Percentiles rank a stretch among this genome's conserved stretches.
Evolutionary conservation across 2,888 invertebrate genomes (phyloP).

Genomic region (Therioaphis trifolii): DNA sequence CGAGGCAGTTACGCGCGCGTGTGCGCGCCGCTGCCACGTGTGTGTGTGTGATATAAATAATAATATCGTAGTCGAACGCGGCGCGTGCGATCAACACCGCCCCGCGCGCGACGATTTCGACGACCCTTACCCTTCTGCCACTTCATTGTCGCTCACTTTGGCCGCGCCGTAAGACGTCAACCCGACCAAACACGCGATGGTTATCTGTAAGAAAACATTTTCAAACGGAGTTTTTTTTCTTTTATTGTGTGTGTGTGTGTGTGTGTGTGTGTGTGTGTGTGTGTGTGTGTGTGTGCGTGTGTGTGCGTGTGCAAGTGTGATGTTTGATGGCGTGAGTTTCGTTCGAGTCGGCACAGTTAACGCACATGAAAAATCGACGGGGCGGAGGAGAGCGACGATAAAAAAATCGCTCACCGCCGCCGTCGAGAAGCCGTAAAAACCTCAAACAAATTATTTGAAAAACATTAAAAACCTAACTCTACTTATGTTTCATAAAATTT

Average conservation of each 20-base stretch:
- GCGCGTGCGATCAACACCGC: background rate
- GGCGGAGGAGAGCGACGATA: background rate
- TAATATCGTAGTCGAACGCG: background rate
- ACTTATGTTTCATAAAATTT: slow-evolving; percentile 60
- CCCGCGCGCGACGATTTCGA: background rate
- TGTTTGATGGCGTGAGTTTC: too few relatives aligned
- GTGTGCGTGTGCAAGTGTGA: background rate
- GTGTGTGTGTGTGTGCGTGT: background rate
- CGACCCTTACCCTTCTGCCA: slow-evolving; percentile 63
- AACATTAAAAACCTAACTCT: slow-evolving; percentile 52
- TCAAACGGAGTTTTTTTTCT: slow-evolving; percentile 23
- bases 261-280: background rate
- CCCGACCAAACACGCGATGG: slow-evolving; percentile 51
- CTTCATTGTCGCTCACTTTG: slow-evolving; percentile 60
- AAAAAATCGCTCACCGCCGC: too few relatives aligned
- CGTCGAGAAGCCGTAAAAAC: slow-evolving; percentile 57
- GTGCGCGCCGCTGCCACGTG: background rate
- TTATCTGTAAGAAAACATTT: slow-evolving; percentile 58
- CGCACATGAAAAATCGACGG: slow-evolving; percentile 11
- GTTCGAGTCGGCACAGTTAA: background rate
- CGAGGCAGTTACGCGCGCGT: background rate
- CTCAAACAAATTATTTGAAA: slow-evolving; percentile 60
- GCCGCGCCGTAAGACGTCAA: slow-evolving; percentile 43
- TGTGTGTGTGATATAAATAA: background rate
- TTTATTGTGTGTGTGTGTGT: background rate